A percentile compares a stretch with the other conserved stretches of the same genome.
phyloP scores from a whole-genome alignment of 2,113 vertebrate species.

The Semnopithecus entellus region DNA sequence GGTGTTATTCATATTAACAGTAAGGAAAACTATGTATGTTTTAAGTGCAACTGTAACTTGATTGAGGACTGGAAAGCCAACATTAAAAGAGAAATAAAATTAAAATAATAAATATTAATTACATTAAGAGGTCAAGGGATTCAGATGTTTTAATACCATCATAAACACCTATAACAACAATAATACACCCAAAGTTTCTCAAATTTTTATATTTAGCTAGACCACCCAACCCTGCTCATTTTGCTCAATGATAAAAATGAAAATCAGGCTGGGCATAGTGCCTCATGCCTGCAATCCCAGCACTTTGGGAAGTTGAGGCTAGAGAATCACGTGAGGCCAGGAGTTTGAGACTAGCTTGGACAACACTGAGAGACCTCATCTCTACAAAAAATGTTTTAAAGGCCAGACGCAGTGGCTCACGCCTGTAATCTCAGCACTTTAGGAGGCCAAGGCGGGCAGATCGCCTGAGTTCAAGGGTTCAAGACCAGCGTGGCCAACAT shows the following conservation, averaged over 20 bases:
- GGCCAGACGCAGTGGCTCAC: too few relatives aligned
- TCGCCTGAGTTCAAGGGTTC: background rate
- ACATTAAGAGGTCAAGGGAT: background rate
- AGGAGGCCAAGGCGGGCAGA: background rate
- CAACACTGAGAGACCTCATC: too few relatives aligned
- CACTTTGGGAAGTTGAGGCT: too few relatives aligned
- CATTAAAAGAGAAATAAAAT: slow-evolving; percentile 13
- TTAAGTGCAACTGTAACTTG: background rate
- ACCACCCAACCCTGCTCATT: background rate
- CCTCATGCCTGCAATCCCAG: background rate
- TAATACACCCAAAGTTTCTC: background rate
- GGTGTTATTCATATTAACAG: background rate
- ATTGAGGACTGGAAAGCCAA: background rate
- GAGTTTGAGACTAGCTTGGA: too few relatives aligned
- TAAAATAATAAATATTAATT: slow-evolving; percentile 2
- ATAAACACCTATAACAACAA: background rate
- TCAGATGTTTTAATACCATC: background rate
- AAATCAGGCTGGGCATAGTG: background rate
- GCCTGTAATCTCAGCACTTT: background rate
- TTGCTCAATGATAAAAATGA: slow-evolving; percentile 38
- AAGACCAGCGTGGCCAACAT: background rate
- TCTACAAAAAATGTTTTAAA: too few relatives aligned
- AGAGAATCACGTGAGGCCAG: too few relatives aligned
- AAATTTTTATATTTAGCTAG: background rate
- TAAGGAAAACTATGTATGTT: background rate